These are phyloP conservation scores for Glyptemys insculpta DNA, from an alignment of 2,797 vertebrate genomes.

Conservation along the genomic window DNA sequence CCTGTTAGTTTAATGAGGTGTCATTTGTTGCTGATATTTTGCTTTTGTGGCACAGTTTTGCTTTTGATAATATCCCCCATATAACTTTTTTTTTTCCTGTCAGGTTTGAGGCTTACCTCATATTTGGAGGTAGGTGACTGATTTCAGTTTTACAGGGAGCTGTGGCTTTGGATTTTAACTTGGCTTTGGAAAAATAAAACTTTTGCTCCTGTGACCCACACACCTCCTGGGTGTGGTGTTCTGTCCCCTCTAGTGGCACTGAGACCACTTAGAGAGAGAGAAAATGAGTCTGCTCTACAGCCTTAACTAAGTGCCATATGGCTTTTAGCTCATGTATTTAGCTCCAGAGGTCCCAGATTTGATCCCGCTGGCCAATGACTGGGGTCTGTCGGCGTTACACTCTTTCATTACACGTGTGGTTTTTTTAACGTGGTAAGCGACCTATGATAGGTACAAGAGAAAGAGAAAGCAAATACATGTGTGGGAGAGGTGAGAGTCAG, in stretches of 20 bases:
- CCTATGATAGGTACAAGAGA: neutral
- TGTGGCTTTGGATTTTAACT: neutral
- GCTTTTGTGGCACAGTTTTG: neutral
- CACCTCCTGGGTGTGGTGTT: too few relatives aligned
- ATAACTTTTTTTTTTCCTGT: neutral
- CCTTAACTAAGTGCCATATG: too few relatives aligned
- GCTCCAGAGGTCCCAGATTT: too few relatives aligned
- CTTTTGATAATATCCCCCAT: neutral
- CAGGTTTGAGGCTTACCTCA: neutral
- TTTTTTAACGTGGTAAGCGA: neutral
- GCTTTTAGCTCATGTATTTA: too few relatives aligned
- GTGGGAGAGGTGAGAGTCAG: neutral
- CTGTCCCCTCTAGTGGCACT: too few relatives aligned
- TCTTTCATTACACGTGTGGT: neutral
- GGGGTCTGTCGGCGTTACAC: too few relatives aligned
- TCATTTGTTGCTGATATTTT: neutral
- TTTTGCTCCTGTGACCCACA: neutral
- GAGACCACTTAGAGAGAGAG: too few relatives aligned
- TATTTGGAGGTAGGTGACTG: neutral
- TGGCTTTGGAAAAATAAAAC: slow-evolving; percentile 4
- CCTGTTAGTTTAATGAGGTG: neutral
- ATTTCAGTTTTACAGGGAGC: neutral
- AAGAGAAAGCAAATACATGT: neutral
- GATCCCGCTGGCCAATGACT: too few relatives aligned
- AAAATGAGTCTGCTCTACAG: too few relatives aligned